Base-by-base conservation (phyloP, 1,140 invertebrate species). In the Rhyacophila brunnea region DNA sequence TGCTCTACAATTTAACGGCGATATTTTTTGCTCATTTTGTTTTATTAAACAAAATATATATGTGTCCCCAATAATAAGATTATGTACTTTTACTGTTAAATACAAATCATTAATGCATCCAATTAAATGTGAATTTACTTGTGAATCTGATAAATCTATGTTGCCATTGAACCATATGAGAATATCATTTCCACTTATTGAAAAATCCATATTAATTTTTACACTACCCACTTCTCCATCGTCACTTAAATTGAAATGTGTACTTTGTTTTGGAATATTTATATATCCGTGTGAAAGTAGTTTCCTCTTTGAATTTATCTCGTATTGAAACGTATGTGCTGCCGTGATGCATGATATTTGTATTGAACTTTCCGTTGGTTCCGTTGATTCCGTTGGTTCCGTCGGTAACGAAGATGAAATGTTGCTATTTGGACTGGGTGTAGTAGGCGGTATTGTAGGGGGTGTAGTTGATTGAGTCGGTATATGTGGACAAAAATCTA, bases 31-130 rank as follows among this genome's bases (percentile, higher is more conserved):
- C 9, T 68, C 59, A 6, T 62, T 40, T 6, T 62, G 53, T 6
- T 62, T 17, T 3, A 73, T 43, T 52, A 71, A 55, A 54, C 71
- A 73, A 45, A 73, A 73, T 4, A 68, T 68, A 34, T 73, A 73
- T 0, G 70, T 59, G 15, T 67, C 50, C 43, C 70, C 66, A 1
- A 65, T 61, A 3, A 58, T 40, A 5, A 73, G 45, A 44, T 66
- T 34, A 0, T 36, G 52, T 0, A 73, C 60, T 32, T 47, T 56
- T 1, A 65, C 66, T 6, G 50, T 23, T 9, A 53, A 17, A 0
- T 50, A 57, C 19, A 71, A 58, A 1, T 54, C 57, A 36, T 52
- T 66, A 20, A 65, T 60, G 28, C 71, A 71, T 1, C 69, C 69
- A 23, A 64, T 42, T 20, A 14, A 7, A 2, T 36, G 23, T 15